A percentile compares a stretch with the other conserved stretches of the same genome.
Conservation (phyloP, 2,888 invertebrate genomes). For the Plebejus melissa region DNA sequence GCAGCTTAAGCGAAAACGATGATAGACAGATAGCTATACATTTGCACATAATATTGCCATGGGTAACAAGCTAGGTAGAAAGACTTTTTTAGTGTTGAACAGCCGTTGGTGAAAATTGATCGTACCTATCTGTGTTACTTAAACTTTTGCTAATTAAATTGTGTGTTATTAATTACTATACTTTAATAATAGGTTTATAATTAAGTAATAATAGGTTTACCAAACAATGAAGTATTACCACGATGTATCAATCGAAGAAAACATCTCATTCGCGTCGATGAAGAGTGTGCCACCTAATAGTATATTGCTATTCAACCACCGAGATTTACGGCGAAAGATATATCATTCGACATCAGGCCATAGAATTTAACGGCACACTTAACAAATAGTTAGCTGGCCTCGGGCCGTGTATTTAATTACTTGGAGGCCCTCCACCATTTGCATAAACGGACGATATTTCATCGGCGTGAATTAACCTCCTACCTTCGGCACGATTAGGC, state of each 20-base stretch:
- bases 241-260: not conserved
- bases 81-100: too few relatives aligned
- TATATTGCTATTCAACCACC: slow-evolving; percentile 1
- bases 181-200: too few relatives aligned
- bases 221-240: too few relatives aligned
- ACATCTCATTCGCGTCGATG: not conserved
- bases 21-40: too few relatives aligned
- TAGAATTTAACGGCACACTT: slow-evolving; percentile 62
- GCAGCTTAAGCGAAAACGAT: too few relatives aligned
- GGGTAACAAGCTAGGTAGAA: too few relatives aligned
- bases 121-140: too few relatives aligned
- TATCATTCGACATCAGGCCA: slow-evolving; percentile 1
- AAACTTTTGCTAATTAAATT: too few relatives aligned
- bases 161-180: too few relatives aligned
- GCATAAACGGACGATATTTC: slow-evolving; percentile 76
- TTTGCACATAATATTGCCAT: too few relatives aligned
- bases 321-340: slow-evolving; percentile 1
- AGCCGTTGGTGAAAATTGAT: too few relatives aligned
- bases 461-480: slow-evolving; percentile 72
- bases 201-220: too few relatives aligned
- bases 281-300: slow-evolving; percentile 11
- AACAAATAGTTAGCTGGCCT: slow-evolving; percentile 59
- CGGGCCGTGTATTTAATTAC: slow-evolving; percentile 71
- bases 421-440: slow-evolving; percentile 63
- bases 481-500: slow-evolving; percentile 68